Evolutionary conservation across 2,888 invertebrate genomes (phyloP), one percentile per base, ranked within the genome.

Genomic region (Steinernema scapterisci): DNA sequence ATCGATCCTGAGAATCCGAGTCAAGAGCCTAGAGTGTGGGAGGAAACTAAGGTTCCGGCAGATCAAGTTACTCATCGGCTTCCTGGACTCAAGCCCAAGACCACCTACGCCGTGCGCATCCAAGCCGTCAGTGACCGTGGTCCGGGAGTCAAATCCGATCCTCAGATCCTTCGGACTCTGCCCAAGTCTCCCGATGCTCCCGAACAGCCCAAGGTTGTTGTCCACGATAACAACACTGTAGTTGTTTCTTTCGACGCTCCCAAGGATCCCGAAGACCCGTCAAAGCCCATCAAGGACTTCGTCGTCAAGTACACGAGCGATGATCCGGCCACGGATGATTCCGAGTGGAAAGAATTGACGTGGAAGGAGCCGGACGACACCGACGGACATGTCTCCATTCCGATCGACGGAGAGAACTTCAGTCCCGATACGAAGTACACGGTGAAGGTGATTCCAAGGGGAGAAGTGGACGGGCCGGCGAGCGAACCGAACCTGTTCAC

Each of bases 91-190:
- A 80, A 83, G 16, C 87, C 87, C 1, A 86, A 87, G 54, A 82
- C 83, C 46, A 80, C 80, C 31, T 86, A 85, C 74, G 80, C 81
- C 2, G 80, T 86, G 21, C 79, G 81, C 46, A 80, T 86, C 21
- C 85, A 86, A 73, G 86, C 86, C 16, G 81, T 87, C 51, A 83
- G 82, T 54, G 86, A 86, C 71, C 79, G 86, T 7, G 86, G 86
- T 54, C 84, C 84, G 6, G 86, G 86, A 70, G 82, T 87, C 9
- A 75, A 83, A 16, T 85, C 86, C 6, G 83, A 83, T 25, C 81
- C 85, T 5, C 79, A 81, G 73, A 63, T 78, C n/a, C 79, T 84
- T 38, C 77, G 76, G n/a, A 85, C 85, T 19, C 74, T 85, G n/a
- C 85, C 85, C 19, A 63, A 80, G 7, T 80, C 84, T 81, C 78